Evolutionary conservation across 2,888 invertebrate species (phyloP).

Genomic region (Ophion slaviceki): DNA sequence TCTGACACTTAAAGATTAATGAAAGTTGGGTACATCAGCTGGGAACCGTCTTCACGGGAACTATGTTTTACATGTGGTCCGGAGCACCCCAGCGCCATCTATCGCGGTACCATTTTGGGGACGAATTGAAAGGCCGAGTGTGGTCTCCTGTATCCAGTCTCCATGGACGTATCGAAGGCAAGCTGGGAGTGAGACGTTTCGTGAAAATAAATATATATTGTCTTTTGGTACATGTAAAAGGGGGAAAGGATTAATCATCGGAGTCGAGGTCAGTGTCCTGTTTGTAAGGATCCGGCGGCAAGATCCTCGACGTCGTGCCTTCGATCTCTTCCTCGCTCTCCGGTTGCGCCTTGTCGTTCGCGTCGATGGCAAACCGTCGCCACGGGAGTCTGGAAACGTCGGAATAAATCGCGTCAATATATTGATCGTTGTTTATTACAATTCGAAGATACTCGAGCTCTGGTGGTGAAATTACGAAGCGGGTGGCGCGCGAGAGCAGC

Average conservation of each 20-base stretch:
- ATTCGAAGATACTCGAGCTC: no score
- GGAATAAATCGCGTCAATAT: neutral
- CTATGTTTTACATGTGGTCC: no score
- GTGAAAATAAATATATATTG: neutral
- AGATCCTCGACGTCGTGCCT: conserved; percentile 64
- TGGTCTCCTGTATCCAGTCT: no score
- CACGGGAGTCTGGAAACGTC: conserved; percentile 77
- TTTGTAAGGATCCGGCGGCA: conserved; percentile 71
- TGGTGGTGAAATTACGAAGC: neutral
- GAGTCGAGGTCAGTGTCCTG: conserved; percentile 77
- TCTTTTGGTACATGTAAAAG: neutral
- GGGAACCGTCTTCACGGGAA: no score
- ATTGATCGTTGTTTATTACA: neutral
- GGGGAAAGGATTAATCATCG: conserved; percentile 48
- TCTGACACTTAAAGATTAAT: no score
- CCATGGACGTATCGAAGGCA: neutral
- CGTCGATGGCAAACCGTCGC: conserved; percentile 79
- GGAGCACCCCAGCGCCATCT: no score
- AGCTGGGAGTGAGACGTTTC: neutral
- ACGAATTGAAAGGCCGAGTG: no score
- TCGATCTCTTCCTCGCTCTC: conserved; percentile 82
- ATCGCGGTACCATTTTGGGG: no score
- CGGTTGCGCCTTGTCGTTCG: conserved; percentile 71
- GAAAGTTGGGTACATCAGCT: no score
- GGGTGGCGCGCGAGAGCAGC: neutral